These are phyloP conservation scores for Sogatella furcifera DNA, from an alignment of 1,140 invertebrate species.

Conservation along the genomic window DNA sequence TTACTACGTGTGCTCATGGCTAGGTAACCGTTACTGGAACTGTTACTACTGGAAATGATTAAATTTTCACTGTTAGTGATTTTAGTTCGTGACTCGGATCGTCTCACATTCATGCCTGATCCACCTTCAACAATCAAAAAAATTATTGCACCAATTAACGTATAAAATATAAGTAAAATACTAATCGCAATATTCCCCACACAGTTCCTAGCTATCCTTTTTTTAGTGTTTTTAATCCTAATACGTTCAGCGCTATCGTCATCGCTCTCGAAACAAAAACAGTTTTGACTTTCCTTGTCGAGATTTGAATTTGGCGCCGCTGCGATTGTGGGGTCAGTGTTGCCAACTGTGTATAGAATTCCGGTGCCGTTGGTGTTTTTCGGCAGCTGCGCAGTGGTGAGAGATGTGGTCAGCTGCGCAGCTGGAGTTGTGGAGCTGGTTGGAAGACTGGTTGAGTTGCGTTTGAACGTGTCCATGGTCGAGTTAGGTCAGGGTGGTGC, in stretches of 20 bases:
- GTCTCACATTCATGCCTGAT: constrained; percentile 33
- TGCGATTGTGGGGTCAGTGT: background rate
- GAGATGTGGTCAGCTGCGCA: background rate
- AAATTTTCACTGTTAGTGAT: background rate
- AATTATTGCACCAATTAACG: constrained; percentile 81
- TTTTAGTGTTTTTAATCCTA: constrained; percentile 50
- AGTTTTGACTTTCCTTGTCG: constrained; percentile 35
- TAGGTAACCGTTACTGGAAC: background rate
- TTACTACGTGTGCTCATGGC: background rate
- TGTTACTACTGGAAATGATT: background rate
- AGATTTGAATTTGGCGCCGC: constrained; percentile 4
- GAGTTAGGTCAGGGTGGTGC: too few species aligned
- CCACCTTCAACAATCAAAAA: constrained; percentile 82
- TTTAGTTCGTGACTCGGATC: too few species aligned
- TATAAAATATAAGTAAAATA: constrained; percentile 76
- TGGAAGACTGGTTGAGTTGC: background rate
- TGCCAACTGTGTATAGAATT: background rate
- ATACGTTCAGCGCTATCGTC: constrained; percentile 31
- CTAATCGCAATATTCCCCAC: constrained; percentile 83
- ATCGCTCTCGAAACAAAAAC: constrained; percentile 46
- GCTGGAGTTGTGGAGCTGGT: background rate
- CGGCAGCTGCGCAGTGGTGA: too few species aligned
- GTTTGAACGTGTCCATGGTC: background rate
- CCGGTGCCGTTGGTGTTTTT: background rate
- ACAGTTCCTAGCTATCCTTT: constrained; percentile 52